Evolutionary conservation across 2,888 invertebrate species (phyloP).

Genomic region (Panopea generosa): DNA sequence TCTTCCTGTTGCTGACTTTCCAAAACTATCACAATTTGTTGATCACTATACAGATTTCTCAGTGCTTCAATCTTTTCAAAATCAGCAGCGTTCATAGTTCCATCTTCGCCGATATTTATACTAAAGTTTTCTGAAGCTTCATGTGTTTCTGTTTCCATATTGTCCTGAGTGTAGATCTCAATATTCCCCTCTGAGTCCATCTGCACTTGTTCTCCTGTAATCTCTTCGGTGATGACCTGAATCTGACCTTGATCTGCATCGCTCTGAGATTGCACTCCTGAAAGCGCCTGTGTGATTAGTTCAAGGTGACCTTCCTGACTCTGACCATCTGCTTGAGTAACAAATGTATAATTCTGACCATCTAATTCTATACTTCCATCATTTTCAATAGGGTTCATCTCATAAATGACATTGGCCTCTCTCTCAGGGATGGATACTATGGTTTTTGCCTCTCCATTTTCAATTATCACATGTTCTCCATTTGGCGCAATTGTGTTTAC

Average conservation of each 20-base stretch:
- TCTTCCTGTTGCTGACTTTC: slow-evolving; percentile 47
- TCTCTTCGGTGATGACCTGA: slow-evolving; percentile 26
- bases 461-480: slow-evolving; percentile 5
- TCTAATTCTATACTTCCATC: slow-evolving; percentile 34
- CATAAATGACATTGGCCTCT: slow-evolving; percentile 7
- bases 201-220: not conserved
- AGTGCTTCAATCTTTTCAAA: slow-evolving; percentile 61
- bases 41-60: slow-evolving; percentile 56
- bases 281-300: slow-evolving; percentile 43
- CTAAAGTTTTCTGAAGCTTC: slow-evolving; percentile 51
- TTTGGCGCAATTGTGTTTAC: not conserved
- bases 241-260: slow-evolving; percentile 24
- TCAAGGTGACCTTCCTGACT: slow-evolving; percentile 39
- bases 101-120: slow-evolving; percentile 63
- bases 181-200: not conserved
- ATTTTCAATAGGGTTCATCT: slow-evolving; percentile 2
- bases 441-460: slow-evolving; percentile 4
- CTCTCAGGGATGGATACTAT: slow-evolving; percentile 10
- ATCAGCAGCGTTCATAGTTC: slow-evolving; percentile 53
- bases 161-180: not conserved
- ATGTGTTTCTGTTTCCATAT: not conserved
- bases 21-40: slow-evolving; percentile 59
- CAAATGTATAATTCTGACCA: slow-evolving; percentile 55
- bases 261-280: slow-evolving; percentile 28
- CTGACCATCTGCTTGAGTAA: slow-evolving; percentile 28